Percentiles rank a stretch among this genome's conserved stretches.
Evolutionary conservation across 1,140 invertebrate genomes (phyloP).

Genomic region (Augochlora pura): DNA sequence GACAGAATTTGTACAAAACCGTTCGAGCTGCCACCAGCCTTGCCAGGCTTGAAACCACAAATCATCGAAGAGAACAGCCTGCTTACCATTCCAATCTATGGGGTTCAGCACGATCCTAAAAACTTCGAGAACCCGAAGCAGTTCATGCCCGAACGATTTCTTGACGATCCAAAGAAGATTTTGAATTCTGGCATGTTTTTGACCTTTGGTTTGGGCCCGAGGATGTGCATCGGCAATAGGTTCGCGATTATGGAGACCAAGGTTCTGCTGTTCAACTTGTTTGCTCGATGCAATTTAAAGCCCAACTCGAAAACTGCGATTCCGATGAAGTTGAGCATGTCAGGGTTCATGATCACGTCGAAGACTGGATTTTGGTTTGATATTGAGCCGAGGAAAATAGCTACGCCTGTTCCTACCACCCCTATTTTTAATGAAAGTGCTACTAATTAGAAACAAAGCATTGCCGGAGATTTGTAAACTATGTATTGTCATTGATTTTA

Average conservation of each 20-base stretch:
- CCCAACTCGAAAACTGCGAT: constrained; percentile 67
- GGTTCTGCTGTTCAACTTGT: constrained; percentile 77
- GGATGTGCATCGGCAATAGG: constrained; percentile 78
- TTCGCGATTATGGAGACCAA: constrained; percentile 83
- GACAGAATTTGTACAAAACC: constrained; percentile 49
- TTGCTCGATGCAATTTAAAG: constrained; percentile 81
- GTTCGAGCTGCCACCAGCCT: constrained; percentile 55
- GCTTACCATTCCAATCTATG: constrained; percentile 76
- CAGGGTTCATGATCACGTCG: constrained; percentile 50
- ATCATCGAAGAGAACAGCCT: constrained; percentile 19
- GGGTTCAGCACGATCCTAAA: constrained; percentile 78
- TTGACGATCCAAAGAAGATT: constrained; percentile 71
- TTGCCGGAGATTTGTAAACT: too few relatives aligned
- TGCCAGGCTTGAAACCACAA: constrained; percentile 60
- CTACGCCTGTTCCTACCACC: background rate
- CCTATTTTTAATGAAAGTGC: background rate
- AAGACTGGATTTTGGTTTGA: constrained; percentile 71
- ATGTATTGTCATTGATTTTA: too few relatives aligned
- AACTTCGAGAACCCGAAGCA: constrained; percentile 79
- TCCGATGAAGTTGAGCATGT: constrained; percentile 61
- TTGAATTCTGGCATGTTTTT: constrained; percentile 64
- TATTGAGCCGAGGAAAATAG: constrained; percentile 47
- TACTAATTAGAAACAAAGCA: too few relatives aligned
- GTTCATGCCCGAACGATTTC: constrained; percentile 81
- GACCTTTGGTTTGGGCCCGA: constrained; percentile 75